Base-by-base conservation (phyloP, 1,140 invertebrate genomes). In the Drosophila repletoides region DNA sequence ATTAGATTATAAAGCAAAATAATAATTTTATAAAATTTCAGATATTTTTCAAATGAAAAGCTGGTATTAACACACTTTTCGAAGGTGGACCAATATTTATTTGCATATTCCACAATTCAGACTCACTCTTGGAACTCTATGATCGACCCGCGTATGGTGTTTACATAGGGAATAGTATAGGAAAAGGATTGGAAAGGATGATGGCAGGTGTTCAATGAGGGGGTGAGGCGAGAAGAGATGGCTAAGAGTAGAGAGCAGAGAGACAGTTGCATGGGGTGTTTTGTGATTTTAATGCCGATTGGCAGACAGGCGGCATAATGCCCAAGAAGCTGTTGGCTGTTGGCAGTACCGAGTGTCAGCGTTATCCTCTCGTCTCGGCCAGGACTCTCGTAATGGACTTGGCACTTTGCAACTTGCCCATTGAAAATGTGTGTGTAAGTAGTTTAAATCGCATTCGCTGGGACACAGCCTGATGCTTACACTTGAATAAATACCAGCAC, bases 231-330 rank as follows among this genome's bases (percentile, higher is more conserved):
- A 17, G n/a, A n/a, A n/a, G n/a, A n/a, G n/a, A n/a, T n/a, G n/a
- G n/a, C n/a, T n/a, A n/a, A 9, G 17, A 40, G 36, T 3, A 40
- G 17, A 17, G 43, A 31, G 28, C 1, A 6, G 9, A 17, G 15
- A 33, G 17, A 31, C 24, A 46, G 31, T 26, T 58, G 45, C 55
- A 28, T 63, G 58, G 60, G 66, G 53, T 84, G 80, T 84, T 86
- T 84, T 84, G 77, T 84, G 79, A 84, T 84, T 86, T 84, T 84
- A 84, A 84, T 84, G 80, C 80, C 79, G 71, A 84, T 84, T 84
- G 80, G 72, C 79, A 84, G 65, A 69, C 60, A 59, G 61, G 53
- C 45, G 41, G 61, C 61, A 58, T 58, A 70, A 66, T 52, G 38
- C 41, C 22, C 19, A 7, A 41, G 31, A 2, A 51, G 22, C 5